These are phyloP conservation scores for Entomyzon cyanotis DNA, from an alignment of 2,113 vertebrate species.

Conservation along the genomic window DNA sequence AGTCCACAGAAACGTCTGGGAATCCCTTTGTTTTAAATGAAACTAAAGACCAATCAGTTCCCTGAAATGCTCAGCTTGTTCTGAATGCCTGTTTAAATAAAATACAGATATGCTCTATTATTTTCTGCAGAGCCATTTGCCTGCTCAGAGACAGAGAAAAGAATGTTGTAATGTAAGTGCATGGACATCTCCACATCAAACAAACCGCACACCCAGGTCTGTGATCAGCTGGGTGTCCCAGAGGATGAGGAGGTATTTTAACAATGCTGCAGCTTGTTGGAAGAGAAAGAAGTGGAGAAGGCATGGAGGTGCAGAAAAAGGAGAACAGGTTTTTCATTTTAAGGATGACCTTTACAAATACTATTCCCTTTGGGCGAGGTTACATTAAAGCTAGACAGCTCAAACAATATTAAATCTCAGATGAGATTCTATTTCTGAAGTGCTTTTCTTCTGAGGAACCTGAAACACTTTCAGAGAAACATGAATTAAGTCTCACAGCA, in stretches of 20 bases:
- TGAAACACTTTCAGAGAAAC: neutral
- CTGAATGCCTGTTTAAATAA: constrained; percentile 13
- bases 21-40: constrained; percentile 15
- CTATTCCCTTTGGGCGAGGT: neutral
- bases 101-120: neutral
- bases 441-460: neutral
- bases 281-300: neutral
- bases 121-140: neutral
- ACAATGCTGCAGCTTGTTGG: neutral
- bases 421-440: constrained; percentile 6
- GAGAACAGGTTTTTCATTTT: constrained; percentile 26
- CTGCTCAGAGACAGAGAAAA: neutral
- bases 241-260: neutral
- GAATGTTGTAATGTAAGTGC: neutral
- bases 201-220: neutral
- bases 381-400: neutral
- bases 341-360: constrained; percentile 50
- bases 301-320: neutral
- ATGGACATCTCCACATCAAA: neutral
- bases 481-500: neutral
- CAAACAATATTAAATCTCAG: constrained; percentile 8
- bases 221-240: neutral
- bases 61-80: neutral
- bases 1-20: neutral
- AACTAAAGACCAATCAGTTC: neutral